phyloP scores from a whole-genome alignment of 2,797 vertebrate genomes.

The Anableps anableps region DNA sequence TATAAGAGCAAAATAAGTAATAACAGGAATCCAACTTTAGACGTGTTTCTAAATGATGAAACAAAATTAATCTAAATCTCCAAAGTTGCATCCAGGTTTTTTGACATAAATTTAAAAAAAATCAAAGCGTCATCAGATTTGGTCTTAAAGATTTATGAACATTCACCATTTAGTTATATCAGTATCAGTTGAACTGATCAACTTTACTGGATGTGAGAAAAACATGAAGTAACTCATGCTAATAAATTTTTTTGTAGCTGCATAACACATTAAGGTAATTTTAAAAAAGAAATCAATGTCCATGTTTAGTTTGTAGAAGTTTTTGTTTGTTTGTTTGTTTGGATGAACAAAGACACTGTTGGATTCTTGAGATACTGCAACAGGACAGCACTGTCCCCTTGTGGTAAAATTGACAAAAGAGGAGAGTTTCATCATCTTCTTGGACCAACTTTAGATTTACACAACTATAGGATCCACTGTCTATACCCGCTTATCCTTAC shows the following conservation, averaged over 20 bases:
- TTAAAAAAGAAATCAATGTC: not conserved
- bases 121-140: too few species aligned
- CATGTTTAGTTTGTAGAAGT: not conserved
- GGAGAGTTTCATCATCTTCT: not conserved
- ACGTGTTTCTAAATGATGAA: too few species aligned
- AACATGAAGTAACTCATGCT: not conserved
- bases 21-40: too few species aligned
- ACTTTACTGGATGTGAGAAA: not conserved
- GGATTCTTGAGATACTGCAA: not conserved
- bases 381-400: slow-evolving; percentile 41
- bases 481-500: too few species aligned
- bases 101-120: too few species aligned
- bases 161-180: too few species aligned
- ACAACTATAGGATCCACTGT: too few species aligned
- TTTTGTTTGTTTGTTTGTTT: not conserved
- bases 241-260: not conserved
- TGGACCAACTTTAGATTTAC: not conserved
- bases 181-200: not conserved
- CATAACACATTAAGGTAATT: not conserved
- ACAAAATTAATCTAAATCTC: too few species aligned
- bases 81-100: too few species aligned
- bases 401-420: slow-evolving; percentile 52
- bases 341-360: not conserved
- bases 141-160: not conserved
- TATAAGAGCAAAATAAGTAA: too few species aligned